Evolutionary conservation across 2,888 invertebrate species (phyloP), one percentile per base, ranked within the genome.

Genomic region (Ceriagrion tenellum): DNA sequence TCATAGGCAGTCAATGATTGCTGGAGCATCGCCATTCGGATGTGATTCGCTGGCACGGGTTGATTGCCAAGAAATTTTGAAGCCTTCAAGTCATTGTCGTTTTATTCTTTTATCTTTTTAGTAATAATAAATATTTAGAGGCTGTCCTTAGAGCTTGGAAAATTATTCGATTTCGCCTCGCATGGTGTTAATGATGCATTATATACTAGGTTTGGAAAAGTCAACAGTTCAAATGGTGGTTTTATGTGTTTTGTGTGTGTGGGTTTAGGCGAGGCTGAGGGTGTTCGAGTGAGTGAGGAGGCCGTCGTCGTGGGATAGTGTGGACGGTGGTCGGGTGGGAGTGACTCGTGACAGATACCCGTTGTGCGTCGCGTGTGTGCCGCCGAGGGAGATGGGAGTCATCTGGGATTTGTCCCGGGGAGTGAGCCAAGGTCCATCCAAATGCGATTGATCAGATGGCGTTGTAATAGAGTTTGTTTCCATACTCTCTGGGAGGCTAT

Each of bases 381-480:
- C 35, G 81, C 35, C 4, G 35, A 3, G 81, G 35, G 81, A 23
- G 30, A 81, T 8, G n/a, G 56, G 23, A 59, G 91, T 69, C 91
- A 63, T 63, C n/a, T 63, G 93, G 93, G 93, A 93, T 74, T 93
- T 93, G 55, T 47, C 81, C n/a, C 93, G 69, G 40, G 20, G 35
- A 40, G 91, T 63, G 63, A 91, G 63, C 40, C 91, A 59, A 63
- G 63, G 91, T n/a, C 69, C 93, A 74, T 74, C 93, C 93, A 91
- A 47, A 93, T 69, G 20, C 93, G 93, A 93, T 93, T 93, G 69
- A 93, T 93, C 69, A 93, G 93, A 81, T 69, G 69, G 23, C 69
- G 69, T 30, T 81, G 69, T 93, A 93, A 93, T 93, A 93, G 93
- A 93, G 93, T 93, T 93, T 93, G 93, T 93, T 93, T 74, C 93